phyloP scores from a whole-genome alignment of 2,888 invertebrate genomes.

The Gisinianus flammeolus region DNA sequence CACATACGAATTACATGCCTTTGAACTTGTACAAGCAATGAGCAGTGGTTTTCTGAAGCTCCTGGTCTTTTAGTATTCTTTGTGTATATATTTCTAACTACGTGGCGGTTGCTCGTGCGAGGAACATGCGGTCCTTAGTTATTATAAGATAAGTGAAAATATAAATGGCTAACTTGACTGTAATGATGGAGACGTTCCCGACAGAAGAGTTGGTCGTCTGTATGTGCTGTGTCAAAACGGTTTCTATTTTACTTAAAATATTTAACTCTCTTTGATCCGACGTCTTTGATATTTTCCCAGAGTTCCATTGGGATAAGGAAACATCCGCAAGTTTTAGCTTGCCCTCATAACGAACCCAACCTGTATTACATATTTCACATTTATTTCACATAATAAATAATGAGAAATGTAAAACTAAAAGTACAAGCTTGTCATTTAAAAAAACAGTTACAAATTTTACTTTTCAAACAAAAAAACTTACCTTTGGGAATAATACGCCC shows the following conservation, averaged over 20 bases:
- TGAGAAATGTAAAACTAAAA: not conserved
- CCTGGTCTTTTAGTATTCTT: no score
- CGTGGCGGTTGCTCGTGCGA: not conserved
- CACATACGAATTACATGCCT: no score
- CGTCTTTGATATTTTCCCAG: conserved; percentile 28
- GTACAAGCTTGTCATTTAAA: not conserved
- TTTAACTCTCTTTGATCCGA: conserved; percentile 30
- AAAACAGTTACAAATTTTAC: no score
- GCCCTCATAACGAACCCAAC: conserved; percentile 39
- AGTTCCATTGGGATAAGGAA: conserved; percentile 34
- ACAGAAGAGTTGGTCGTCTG: conserved; percentile 18
- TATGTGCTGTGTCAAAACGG: conserved; percentile 22
- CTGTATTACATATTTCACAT: conserved; percentile 21
- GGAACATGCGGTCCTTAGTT: not conserved
- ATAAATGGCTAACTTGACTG: conserved; percentile 31
- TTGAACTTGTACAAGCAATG: no score
- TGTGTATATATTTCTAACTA: no score
- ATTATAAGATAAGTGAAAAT: not conserved
- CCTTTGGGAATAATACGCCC: conserved; percentile 38
- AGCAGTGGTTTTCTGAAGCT: no score
- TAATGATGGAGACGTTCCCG: conserved; percentile 38
- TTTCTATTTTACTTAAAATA: conserved; percentile 34
- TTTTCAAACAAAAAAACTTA: conserved; percentile 14
- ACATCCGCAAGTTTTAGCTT: conserved; percentile 36
- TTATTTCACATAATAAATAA: not conserved